phyloP scores from a whole-genome alignment of 2,888 invertebrate species.

The Stratiomys singularior region DNA sequence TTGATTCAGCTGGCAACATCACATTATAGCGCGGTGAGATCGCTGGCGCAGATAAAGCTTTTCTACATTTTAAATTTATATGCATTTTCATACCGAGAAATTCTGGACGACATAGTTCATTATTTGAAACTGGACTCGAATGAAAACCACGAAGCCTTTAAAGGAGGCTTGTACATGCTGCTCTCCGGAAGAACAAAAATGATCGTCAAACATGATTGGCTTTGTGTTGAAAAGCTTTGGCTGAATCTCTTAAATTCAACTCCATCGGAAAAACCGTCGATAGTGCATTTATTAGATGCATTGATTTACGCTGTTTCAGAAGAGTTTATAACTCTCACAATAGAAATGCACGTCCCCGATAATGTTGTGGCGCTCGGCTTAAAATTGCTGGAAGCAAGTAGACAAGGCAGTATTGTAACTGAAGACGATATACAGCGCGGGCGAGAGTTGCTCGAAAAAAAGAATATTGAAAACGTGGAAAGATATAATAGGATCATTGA shows the following conservation, averaged over 20 bases:
- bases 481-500: slow-evolving; percentile 70
- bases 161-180: slow-evolving; percentile 79
- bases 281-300: slow-evolving; percentile 72
- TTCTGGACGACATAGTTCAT: slow-evolving; percentile 72
- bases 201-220: slow-evolving; percentile 75
- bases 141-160: slow-evolving; percentile 75
- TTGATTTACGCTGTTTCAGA: slow-evolving; percentile 70
- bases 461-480: slow-evolving; percentile 66
- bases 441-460: slow-evolving; percentile 58
- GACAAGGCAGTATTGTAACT: slow-evolving; percentile 57
- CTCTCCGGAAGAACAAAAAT: slow-evolving; percentile 56
- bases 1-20: slow-evolving; percentile 60
- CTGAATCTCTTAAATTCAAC: slow-evolving; percentile 80
- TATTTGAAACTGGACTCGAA: slow-evolving; percentile 72
- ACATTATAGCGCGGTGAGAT: slow-evolving; percentile 67
- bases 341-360: slow-evolving; percentile 69
- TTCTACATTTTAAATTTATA: slow-evolving; percentile 73
- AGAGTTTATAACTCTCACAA: slow-evolving; percentile 72
- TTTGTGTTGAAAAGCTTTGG: slow-evolving; percentile 77
- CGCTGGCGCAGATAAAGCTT: slow-evolving; percentile 74
- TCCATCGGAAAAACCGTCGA: slow-evolving; percentile 86
- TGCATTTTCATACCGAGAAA: slow-evolving; percentile 75
- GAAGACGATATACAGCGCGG: slow-evolving; percentile 63
- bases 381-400: slow-evolving; percentile 54
- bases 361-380: slow-evolving; percentile 67